Base-by-base conservation (phyloP, 1,140 invertebrate species). In the Drosophila repletoides region DNA sequence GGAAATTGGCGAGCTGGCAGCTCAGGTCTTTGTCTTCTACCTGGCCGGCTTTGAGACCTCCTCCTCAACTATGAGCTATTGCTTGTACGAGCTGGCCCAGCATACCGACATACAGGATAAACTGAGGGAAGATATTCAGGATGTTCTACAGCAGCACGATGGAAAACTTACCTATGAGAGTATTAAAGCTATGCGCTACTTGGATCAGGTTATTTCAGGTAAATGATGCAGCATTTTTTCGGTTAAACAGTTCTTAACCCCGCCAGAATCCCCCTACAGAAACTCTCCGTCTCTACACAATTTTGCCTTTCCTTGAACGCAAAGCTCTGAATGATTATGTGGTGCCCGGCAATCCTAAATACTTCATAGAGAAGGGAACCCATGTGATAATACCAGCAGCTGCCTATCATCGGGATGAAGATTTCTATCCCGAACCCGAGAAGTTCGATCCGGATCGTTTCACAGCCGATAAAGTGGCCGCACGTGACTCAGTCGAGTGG, bases 231-330 rank as follows among this genome's bases (percentile, higher is more conserved):
- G 14, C 19, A 9, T 7, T 6, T n/a, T 14, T 7, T 3, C 1
- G 2, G 28, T 2, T 5, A n/a, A 28, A 26, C 33, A 12, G 17
- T 12, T 28, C 1, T 26, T 45, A 10, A 31, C 1, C 1, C 0
- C n/a, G n/a, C n/a, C n/a, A 0, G 0, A 5, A 17, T 26, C n/a
- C n/a, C 1, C 12, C 7, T 1, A 7, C 9, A 83, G 94, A 95
- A 92, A 93, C 94, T 1, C 84, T 95, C 72, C 91, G 95, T 3
- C 92, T 92, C 49, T 93, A 94, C 77, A 93, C 94, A 22, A 91
- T 93, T 1, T 89, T 93, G 15, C 91, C 92, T 3, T 77, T 92
- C 5, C 69, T 94, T 12, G 92, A 93, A 72, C 91, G 94, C 45
- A 75, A 90, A 24, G 93, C 93, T 48, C 91, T 90, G 0, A 92